Evolutionary conservation across 2,113 vertebrate genomes (phyloP).

Genomic region (Toxostoma redivivum): DNA sequence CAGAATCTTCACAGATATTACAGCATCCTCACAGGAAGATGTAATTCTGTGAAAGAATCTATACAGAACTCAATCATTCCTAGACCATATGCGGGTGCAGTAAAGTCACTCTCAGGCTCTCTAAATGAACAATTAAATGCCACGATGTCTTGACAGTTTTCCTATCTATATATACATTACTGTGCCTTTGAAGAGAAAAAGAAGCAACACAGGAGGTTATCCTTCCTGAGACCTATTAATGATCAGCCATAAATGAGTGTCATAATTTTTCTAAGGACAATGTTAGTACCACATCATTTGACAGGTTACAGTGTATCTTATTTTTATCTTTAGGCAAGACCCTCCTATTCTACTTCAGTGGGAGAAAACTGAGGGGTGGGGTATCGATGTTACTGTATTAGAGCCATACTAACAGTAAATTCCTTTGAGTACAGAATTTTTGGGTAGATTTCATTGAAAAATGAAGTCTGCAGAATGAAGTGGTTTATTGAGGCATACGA

Average conservation of each 20-base stretch:
- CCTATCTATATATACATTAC: background rate
- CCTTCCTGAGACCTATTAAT: background rate
- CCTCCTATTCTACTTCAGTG: background rate
- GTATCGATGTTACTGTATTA: background rate
- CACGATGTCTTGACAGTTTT: background rate
- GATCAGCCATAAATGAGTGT: background rate
- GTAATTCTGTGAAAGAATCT: background rate
- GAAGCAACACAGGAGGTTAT: background rate
- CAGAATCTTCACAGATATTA: background rate
- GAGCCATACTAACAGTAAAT: background rate
- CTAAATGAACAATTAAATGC: background rate
- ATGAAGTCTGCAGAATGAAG: fast-evolving
- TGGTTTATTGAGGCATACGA: background rate
- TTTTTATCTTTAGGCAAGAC: background rate
- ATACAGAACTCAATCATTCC: background rate
- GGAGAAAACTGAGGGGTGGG: background rate
- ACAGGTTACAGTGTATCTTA: background rate
- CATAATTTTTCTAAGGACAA: background rate
- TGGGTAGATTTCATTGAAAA: background rate
- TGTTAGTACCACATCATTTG: background rate
- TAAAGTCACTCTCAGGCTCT: background rate
- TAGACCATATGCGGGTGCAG: background rate
- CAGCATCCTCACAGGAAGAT: background rate
- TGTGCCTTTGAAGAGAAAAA: background rate
- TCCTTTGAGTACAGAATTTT: background rate